Evolutionary conservation across 2,113 vertebrate species (phyloP).

Genomic region (Pygoscelis adeliae): DNA sequence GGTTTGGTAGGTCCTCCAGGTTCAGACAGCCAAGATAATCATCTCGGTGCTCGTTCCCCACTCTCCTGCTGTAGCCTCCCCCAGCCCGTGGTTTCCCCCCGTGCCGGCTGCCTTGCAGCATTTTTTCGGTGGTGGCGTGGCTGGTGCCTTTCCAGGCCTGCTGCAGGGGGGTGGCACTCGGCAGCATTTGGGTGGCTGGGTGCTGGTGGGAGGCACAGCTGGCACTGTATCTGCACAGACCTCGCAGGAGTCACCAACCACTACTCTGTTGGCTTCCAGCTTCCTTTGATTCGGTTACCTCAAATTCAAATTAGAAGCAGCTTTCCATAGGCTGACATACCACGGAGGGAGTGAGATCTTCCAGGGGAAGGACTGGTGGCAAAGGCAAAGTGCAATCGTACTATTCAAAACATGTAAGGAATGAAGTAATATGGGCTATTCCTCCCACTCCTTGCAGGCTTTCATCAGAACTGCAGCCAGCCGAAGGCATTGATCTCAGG

Average conservation of each 20-base stretch:
- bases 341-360: neutral
- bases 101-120: neutral
- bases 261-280: neutral
- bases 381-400: neutral
- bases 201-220: neutral
- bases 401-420: slow-evolving; percentile 1
- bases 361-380: neutral
- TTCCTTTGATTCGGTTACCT: neutral
- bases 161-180: neutral
- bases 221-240: neutral
- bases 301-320: neutral
- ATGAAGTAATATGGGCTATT: slow-evolving; percentile 13
- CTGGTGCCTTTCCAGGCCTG: neutral
- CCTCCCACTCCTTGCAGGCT: neutral
- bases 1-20: neutral
- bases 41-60: neutral
- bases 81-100: neutral
- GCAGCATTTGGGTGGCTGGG: neutral
- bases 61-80: neutral
- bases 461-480: slow-evolving; percentile 52
- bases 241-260: neutral
- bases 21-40: neutral
- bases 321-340: neutral
- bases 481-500: slow-evolving; percentile 15
- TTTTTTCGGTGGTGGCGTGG: neutral